Base-by-base conservation (phyloP, 2,113 vertebrate genomes). In the Pituophis catenifer region DNA sequence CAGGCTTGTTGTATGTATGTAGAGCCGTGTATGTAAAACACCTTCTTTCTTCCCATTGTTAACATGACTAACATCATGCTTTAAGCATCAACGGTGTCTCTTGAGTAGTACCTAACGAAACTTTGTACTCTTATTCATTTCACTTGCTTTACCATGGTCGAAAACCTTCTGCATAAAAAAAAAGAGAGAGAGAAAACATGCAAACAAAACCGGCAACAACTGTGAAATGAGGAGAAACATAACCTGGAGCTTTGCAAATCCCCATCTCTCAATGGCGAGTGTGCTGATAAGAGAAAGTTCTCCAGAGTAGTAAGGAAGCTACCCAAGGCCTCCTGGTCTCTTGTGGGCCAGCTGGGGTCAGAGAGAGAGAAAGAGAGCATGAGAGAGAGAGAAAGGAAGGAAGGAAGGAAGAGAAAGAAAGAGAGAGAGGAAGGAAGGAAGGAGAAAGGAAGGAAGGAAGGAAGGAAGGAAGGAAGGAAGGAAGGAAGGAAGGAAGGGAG, bases 181-280 rank as follows among this genome's bases (percentile, higher is more conserved):
- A 38, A 38, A 38, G 38, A 70, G 2, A 70, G 62, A 92, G 55
- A 70, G 2, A 29, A 50, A 92, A 89, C 86, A 86, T 44, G 58
- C 38, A 85, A 86, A 81, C 75, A 3, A 91, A 87, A n/a, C 81
- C 91, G 10, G 91, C 57, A 86, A 17, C 98, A 96, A 98, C 98
- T 98, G 97, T 98, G 97, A 98, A 98, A 99, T 98, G 97, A 95
- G 98, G 98, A 98, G 98, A 96, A 95, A 96, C 97, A 98, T 98
- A 99, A 98, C 98, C 98, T 98, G 99, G 99, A 99, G 98, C 98
- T 98, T 97, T 97, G 98, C 98, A 99, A 99, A 99, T 97, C 96
- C 97, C 97, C 96, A 17, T 86, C 93, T 96, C 95, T 24, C 54
- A 94, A 93, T 1, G 33, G 38, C 70, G 44, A 75, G 95, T 93